phyloP scores from a whole-genome alignment of 2,113 vertebrate genomes.

The Dromiciops gliroides region DNA sequence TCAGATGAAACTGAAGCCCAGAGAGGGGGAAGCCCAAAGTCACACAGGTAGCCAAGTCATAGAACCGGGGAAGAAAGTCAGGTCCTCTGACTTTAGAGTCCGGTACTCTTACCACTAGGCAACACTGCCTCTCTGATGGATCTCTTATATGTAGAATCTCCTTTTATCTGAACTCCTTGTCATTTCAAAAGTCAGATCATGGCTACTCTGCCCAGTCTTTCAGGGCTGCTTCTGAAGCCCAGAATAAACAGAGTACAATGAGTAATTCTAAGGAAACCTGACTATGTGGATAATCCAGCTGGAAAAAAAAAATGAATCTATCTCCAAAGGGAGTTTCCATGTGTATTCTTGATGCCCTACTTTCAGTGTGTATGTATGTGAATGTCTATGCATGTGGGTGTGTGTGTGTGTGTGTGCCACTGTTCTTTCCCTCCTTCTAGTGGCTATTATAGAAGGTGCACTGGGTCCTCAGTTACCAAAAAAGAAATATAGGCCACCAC shows the following conservation, averaged over 20 bases:
- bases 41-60: background rate
- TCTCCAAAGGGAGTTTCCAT: background rate
- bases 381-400: background rate
- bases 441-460: background rate
- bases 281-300: background rate
- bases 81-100: background rate
- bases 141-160: background rate
- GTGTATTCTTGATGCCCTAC: no score
- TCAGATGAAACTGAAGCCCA: background rate
- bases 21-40: background rate
- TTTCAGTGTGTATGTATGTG: background rate
- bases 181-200: background rate
- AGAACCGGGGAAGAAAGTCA: background rate
- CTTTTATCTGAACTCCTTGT: background rate
- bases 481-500: background rate
- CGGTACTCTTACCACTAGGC: background rate
- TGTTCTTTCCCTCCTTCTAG: background rate
- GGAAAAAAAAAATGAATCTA: accelerated
- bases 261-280: background rate
- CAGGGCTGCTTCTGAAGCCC: background rate
- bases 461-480: background rate
- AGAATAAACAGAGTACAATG: background rate
- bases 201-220: background rate
- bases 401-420: background rate
- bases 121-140: background rate